These are phyloP conservation scores for Sphaerophoria taeniata DNA, from an alignment of 2,888 invertebrate genomes.

Conservation along the genomic window DNA sequence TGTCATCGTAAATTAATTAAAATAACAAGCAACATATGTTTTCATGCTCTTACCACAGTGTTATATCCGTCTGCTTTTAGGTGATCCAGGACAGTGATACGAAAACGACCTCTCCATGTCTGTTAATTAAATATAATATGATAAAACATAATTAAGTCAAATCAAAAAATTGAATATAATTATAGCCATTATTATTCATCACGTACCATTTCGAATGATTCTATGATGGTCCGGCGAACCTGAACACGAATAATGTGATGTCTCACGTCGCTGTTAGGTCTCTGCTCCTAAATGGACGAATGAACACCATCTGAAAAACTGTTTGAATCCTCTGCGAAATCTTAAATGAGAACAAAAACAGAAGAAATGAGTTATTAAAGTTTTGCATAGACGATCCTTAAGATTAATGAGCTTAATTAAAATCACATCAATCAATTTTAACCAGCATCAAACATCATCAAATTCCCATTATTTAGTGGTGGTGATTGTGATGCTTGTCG, in stretches of 20 bases:
- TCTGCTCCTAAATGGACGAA: conserved; percentile 88
- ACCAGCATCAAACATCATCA: no score
- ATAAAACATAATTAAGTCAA: neutral
- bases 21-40: neutral
- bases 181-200: conserved; percentile 30
- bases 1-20: neutral
- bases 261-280: conserved; percentile 88
- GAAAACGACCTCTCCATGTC: conserved; percentile 82
- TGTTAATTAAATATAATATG: conserved; percentile 69
- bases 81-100: conserved; percentile 82
- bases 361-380: neutral
- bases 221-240: conserved; percentile 90
- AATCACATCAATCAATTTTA: no score
- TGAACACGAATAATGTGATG: conserved; percentile 90
- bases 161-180: neutral
- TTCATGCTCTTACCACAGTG: conserved; percentile 79
- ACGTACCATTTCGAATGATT: conserved; percentile 87
- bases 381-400: no score
- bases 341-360: conserved; percentile 83
- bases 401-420: no score
- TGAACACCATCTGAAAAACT: conserved; percentile 95
- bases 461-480: no score
- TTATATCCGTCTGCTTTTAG: conserved; percentile 80
- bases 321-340: conserved; percentile 96
- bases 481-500: no score